Conservation (phyloP, 2,888 invertebrate species). For the Lagria hirta region DNA sequence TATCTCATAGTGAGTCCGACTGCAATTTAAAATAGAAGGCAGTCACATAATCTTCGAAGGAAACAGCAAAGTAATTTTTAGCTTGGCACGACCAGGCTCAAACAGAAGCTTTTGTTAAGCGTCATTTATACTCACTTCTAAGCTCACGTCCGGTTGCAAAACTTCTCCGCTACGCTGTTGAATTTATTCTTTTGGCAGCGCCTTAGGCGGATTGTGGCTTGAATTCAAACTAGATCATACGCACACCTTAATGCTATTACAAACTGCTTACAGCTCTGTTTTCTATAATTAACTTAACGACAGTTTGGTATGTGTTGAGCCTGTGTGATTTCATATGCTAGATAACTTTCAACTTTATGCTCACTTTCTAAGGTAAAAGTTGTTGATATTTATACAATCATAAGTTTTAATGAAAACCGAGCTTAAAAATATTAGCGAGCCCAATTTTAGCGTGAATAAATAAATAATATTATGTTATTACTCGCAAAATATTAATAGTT, state of each 20-base stretch:
- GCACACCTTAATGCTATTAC: slow-evolving; percentile 36
- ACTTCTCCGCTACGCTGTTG: slow-evolving; percentile 28
- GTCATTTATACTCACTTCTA: slow-evolving; percentile 31
- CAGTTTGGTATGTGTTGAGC: slow-evolving; percentile 31
- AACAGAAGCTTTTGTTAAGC: slow-evolving; percentile 28
- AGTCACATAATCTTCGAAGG: slow-evolving; percentile 22
- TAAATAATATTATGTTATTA: too few relatives aligned
- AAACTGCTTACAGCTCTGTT: slow-evolving; percentile 38
- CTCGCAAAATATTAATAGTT: too few relatives aligned
- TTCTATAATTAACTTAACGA: slow-evolving; percentile 36
- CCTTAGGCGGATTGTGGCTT: slow-evolving; percentile 28
- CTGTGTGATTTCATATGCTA: too few relatives aligned
- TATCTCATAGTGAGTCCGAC: slow-evolving; percentile 21
- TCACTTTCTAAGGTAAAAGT: too few relatives aligned
- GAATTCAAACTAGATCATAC: slow-evolving; percentile 27
- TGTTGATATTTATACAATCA: too few relatives aligned
- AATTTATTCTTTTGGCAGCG: slow-evolving; percentile 29
- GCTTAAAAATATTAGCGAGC: too few relatives aligned
- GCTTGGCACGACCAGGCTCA: slow-evolving; percentile 29
- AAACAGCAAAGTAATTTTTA: slow-evolving; percentile 29
- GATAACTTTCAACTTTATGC: too few relatives aligned
- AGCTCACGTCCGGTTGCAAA: slow-evolving; percentile 33
- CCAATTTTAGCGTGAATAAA: too few relatives aligned
- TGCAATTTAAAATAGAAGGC: slow-evolving; percentile 23
- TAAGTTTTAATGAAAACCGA: too few relatives aligned